Evolutionary conservation across 2,113 vertebrate species (phyloP), one percentile per base, ranked within the genome.

Genomic region (Microtus pennsylvanicus): DNA sequence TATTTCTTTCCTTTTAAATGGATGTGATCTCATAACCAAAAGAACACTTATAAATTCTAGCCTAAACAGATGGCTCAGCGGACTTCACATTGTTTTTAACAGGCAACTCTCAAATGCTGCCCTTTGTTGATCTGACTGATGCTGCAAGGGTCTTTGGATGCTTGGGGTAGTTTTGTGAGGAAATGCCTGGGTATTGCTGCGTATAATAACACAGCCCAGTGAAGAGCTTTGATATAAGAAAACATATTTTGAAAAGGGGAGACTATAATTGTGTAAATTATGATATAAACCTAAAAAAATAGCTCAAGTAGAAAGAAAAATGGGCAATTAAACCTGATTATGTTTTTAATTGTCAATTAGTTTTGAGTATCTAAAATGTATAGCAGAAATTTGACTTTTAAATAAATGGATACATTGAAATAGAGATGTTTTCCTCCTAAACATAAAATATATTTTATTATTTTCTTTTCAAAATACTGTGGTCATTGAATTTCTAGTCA

Each of bases 21-120:
- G 95, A 95, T 93, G 33, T 96, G 78, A 52, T 80, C 61, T 85
- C 95, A 98, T 91, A 98, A 85, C 93, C n/a, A 94, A 80, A 91
- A 90, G 74, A 77, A 89, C 74, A 92, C 95, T 96, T 97, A 86
- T 65, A 98, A 97, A 98, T 98, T 97, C 96, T 42, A 96, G 92
- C 97, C 69, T 94, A 96, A 92, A 92, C 76, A 87, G 92, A 75
- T 92, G 83, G 28, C 89, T 98, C 87, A 93, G 87, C 72, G 86
- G 91, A 90, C 38, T 42, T 47, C 10, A 74, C 78, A 67, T 95
- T 96, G 87, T 91, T 91, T 92, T 95, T 95, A 94, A 87, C 50
- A 97, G 96, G 91, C 55, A 94, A 63, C 82, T 98, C 96, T 94
- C 96, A 91, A 96, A 83, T n/a, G 90, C 89, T 97, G 69, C 91